Conservation (phyloP, 2,113 vertebrate genomes). For the Datnioides undecimradiatus region DNA sequence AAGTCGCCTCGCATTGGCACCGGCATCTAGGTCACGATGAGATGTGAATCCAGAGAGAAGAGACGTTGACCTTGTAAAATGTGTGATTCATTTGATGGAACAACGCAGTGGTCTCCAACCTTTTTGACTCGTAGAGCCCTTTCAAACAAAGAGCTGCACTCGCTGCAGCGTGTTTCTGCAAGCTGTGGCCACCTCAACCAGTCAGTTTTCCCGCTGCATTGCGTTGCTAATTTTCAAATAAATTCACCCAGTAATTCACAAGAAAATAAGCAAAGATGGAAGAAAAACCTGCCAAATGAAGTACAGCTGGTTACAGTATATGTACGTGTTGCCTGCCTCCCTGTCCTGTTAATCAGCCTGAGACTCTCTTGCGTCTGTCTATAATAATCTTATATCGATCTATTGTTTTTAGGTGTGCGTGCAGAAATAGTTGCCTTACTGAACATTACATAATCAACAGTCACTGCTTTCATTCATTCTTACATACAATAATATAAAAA, state of each 20-base stretch:
- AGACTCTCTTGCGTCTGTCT: not conserved
- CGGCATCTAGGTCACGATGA: not conserved
- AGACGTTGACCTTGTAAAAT: not conserved
- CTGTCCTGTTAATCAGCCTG: not conserved
- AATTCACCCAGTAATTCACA: not conserved
- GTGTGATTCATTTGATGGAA: not conserved
- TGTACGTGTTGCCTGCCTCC: not conserved
- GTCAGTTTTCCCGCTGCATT: not conserved
- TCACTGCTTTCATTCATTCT: not conserved
- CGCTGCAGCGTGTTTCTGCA: not conserved
- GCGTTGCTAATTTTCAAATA: not conserved
- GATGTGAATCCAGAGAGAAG: not conserved
- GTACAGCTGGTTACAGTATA: not conserved
- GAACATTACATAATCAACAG: conserved; percentile 38
- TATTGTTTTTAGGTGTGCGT: conserved; percentile 10
- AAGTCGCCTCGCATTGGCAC: not conserved
- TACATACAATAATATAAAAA: not conserved
- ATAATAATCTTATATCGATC: conserved; percentile 25
- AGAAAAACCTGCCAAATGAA: not conserved
- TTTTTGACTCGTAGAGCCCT: not conserved
- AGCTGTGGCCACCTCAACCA: not conserved
- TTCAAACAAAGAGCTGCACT: not conserved
- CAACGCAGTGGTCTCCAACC: too few species aligned
- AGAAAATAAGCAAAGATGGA: not conserved
- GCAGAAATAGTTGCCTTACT: conserved; percentile 4